Conservation (phyloP, 2,888 invertebrate species). For the Archips crataeganus region DNA sequence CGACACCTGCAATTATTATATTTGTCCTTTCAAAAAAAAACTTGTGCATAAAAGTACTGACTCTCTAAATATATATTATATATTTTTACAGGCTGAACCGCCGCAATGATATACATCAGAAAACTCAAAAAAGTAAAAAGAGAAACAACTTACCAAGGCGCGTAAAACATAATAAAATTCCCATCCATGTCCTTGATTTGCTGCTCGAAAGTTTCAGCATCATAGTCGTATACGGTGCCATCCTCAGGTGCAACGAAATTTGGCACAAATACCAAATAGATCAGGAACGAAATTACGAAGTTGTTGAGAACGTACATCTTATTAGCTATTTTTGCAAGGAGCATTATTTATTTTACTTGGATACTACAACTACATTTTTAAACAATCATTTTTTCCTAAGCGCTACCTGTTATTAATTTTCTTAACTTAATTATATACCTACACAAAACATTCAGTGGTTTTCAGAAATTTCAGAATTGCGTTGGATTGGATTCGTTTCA, state of each 20-base stretch:
- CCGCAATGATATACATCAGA: background rate
- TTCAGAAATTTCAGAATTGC: too few species aligned
- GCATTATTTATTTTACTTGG: background rate
- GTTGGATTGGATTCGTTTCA: too few species aligned
- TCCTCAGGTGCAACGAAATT: slow-evolving; percentile 89
- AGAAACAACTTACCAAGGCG: slow-evolving; percentile 88
- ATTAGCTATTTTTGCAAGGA: background rate
- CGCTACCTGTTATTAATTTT: slow-evolving; percentile 6
- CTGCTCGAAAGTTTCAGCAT: slow-evolving; percentile 87
- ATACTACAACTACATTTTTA: slow-evolving; percentile 27
- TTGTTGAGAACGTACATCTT: slow-evolving; percentile 51
- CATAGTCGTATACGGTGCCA: slow-evolving; percentile 85
- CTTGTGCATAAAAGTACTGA: background rate
- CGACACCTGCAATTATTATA: slow-evolving; percentile 88
- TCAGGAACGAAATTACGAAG: slow-evolving; percentile 45
- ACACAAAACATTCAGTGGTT: background rate
- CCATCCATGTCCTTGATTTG: slow-evolving; percentile 88
- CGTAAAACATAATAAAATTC: slow-evolving; percentile 92
- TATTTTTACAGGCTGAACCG: too few species aligned
- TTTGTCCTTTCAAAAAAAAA: background rate
- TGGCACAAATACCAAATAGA: slow-evolving; percentile 72
- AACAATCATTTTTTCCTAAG: background rate
- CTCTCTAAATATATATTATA: background rate
- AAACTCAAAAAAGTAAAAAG: background rate
- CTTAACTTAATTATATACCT: slow-evolving; percentile 30